Conservation (phyloP, 2,113 vertebrate species). For the Cebus imitator region DNA sequence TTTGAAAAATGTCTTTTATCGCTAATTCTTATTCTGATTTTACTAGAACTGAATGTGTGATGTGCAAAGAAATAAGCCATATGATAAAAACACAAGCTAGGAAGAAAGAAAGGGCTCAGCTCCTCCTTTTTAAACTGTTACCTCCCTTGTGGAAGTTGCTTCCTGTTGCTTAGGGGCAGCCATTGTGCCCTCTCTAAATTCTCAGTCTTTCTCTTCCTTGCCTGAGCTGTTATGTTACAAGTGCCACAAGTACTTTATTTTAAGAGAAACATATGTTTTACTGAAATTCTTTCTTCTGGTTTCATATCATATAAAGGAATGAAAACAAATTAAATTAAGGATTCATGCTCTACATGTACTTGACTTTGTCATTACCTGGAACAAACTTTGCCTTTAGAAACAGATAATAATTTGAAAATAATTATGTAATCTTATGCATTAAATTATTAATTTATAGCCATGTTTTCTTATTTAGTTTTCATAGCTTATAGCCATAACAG, state of each 20-base stretch:
- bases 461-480: slow-evolving; percentile 51
- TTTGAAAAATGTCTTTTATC: not conserved
- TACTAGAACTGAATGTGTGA: not conserved
- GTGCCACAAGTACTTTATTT: not conserved
- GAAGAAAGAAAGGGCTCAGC: not conserved
- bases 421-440: slow-evolving; percentile 16
- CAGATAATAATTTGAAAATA: not conserved
- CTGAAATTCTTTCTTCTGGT: not conserved
- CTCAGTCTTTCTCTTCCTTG: not conserved
- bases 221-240: not conserved
- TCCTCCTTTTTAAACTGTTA: not conserved
- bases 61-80: not conserved
- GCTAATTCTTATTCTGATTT: not conserved
- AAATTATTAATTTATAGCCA: slow-evolving; percentile 7
- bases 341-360: not conserved
- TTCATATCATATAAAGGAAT: not conserved
- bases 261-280: not conserved
- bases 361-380: not conserved
- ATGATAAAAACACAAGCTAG: not conserved
- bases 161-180: not conserved
- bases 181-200: not conserved
- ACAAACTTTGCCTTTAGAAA: not conserved
- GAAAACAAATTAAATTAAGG: not conserved
- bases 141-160: not conserved
- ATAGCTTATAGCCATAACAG: slow-evolving; percentile 89